Evolutionary conservation across 2,113 vertebrate species (phyloP), one percentile per base, ranked within the genome.

Genomic region (Hippolais icterina): DNA sequence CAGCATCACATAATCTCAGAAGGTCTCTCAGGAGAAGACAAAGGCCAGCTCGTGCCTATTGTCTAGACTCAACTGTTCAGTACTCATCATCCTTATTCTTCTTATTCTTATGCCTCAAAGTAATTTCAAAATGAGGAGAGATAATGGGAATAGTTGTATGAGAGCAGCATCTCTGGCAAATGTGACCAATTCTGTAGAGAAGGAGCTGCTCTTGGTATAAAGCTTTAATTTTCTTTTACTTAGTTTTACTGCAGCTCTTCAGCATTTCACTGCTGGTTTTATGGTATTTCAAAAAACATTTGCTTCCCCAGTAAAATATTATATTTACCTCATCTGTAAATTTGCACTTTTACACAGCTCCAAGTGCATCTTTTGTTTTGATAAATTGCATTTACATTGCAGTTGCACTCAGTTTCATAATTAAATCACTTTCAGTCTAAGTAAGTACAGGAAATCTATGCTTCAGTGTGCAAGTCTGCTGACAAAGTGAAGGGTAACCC

Each of bases 401-500:
- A 49, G 44, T 68, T 90, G 33, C 44, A 27, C 57, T 88, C 33
- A 69, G 83, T 60, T 68, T 93, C 69, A 50, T 91, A 94, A 95
- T 86, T 88, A 95, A 95, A 94, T 96, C 23, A 0, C 65, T 93
- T 90, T 83, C 71, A 75, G 8, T 64, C 88, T 66, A 44, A 82
- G 50, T 64, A 56, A 83, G 85, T 90, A 87, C 83, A 92, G 89
- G 86, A 94, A 96, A 94, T 84, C 83, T 52, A 81, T 93, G 88
- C 81, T 82, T 92, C 77, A 20, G 91, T 50, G 61, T 94, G 61
- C 49, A 70, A 63, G 60, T 77, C 64, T 96, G 93, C 94, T 95
- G 88, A 94, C 72, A 92, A 94, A 94, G 85, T 66, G 83, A 90
- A 95, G 68, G 72, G 85, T 77, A 93, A 95, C 94, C 79, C 72